Percentiles rank a stretch among this genome's conserved stretches.
Conservation (phyloP, 2,113 vertebrate genomes). For the Melanotaenia duboulayi region DNA sequence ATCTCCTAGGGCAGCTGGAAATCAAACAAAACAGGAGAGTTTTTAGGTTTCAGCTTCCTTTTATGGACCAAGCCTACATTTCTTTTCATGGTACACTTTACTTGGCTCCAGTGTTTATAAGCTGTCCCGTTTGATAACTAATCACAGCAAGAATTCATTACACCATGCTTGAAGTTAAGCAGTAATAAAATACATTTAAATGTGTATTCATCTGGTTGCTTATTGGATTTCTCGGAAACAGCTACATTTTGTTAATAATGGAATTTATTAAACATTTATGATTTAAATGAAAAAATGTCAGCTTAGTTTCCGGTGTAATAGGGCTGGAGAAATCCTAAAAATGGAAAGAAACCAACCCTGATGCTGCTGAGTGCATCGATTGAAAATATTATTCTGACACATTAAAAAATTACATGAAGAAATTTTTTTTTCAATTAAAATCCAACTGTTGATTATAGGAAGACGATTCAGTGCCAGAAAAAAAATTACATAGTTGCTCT, state of each 20-base stretch:
- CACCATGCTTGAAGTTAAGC: conserved; percentile 25
- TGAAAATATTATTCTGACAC: conserved; percentile 7
- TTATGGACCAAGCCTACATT: conserved; percentile 39
- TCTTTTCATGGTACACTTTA: conserved; percentile 5
- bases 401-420: neutral
- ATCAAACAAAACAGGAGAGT: conserved; percentile 40
- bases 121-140: conserved; percentile 44
- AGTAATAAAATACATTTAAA: conserved; percentile 40
- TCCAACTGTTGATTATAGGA: neutral
- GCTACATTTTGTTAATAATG: conserved; percentile 18
- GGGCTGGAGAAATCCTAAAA: conserved; percentile 24
- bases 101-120: conserved; percentile 32
- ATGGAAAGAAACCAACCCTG: conserved; percentile 10
- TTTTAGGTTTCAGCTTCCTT: conserved; percentile 47
- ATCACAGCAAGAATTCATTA: conserved; percentile 56
- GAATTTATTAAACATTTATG: conserved; percentile 22
- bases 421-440: conserved; percentile 8
- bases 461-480: conserved; percentile 11
- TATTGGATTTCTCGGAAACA: conserved; percentile 30
- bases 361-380: neutral
- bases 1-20: conserved; percentile 54
- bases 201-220: conserved; percentile 16
- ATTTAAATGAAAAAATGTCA: conserved; percentile 22
- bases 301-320: conserved; percentile 18
- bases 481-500: neutral